Percentiles rank a stretch among this genome's conserved stretches.
Conservation (phyloP, 2,113 vertebrate genomes). For the Cynopterus brachyotis region DNA sequence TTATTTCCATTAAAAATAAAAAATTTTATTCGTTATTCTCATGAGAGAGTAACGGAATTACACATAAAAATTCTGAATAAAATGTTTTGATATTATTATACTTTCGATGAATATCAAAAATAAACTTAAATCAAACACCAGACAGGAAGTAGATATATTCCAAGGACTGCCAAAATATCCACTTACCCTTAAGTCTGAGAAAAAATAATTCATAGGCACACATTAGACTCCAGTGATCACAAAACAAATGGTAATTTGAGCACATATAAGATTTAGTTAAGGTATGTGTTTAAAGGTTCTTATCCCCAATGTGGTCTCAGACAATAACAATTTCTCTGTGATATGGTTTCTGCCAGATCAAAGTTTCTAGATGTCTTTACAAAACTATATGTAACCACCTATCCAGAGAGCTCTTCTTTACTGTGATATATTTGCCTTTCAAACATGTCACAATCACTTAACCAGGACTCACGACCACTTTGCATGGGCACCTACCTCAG, state of each 20-base stretch:
- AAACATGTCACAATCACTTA: conserved; percentile 25
- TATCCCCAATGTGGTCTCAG: not conserved
- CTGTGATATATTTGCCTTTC: conserved; percentile 43
- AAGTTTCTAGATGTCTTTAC: not conserved
- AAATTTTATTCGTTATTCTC: too few relatives aligned
- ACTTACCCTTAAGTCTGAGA: not conserved
- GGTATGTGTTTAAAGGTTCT: not conserved
- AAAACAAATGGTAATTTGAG: not conserved
- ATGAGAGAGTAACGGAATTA: not conserved
- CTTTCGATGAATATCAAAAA: not conserved
- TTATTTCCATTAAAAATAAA: not conserved
- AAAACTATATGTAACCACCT: not conserved
- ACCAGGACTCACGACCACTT: not conserved
- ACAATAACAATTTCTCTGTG: not conserved
- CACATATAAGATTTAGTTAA: not conserved
- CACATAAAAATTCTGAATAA: not conserved
- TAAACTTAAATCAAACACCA: not conserved
- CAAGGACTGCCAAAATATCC: not conserved
- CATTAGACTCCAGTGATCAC: not conserved
- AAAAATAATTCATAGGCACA: not conserved
- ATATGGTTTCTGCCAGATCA: not conserved
- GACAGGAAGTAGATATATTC: not conserved
- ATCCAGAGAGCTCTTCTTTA: not conserved
- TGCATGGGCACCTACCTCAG: not conserved
- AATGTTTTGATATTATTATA: not conserved